phyloP scores from a whole-genome alignment of 23 tunicate species.

The Ascidia mentula region DNA sequence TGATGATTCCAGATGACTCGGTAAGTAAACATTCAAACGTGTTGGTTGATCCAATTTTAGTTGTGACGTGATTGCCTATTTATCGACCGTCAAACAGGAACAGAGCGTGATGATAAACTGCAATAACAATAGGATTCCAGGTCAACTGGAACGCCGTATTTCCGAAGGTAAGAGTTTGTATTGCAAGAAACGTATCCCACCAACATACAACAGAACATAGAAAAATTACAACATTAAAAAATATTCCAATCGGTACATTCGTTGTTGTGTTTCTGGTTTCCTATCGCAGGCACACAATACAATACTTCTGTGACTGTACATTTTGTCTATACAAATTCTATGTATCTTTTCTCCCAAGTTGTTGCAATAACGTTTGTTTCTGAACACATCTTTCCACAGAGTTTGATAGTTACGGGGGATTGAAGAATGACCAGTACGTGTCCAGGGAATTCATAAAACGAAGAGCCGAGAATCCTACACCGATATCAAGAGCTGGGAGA shows the following conservation, averaged over 20 bases:
- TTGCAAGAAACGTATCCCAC: too few relatives aligned
- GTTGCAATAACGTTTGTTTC: too few relatives aligned
- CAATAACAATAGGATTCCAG: conserved; percentile 29
- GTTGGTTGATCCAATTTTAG: background rate
- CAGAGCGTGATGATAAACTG: background rate
- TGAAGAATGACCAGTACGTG: conserved; percentile 39
- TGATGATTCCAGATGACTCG: background rate
- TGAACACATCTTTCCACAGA: conserved; percentile 12
- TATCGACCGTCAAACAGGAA: background rate
- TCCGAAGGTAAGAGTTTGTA: conserved; percentile 28
- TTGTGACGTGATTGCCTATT: background rate
- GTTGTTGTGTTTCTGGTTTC: too few relatives aligned
- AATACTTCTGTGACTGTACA: too few relatives aligned
- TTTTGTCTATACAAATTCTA: background rate
- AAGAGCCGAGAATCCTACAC: conserved; percentile 17
- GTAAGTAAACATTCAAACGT: background rate
- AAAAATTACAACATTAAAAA: too few relatives aligned
- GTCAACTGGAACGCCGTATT: conserved; percentile 16
- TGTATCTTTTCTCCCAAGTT: too few relatives aligned
- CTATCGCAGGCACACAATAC: too few relatives aligned
- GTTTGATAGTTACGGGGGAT: conserved; percentile 31
- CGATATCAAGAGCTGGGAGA: background rate
- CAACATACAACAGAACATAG: too few relatives aligned
- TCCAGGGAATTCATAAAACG: conserved; percentile 34
- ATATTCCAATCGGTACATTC: too few relatives aligned